phyloP scores from a whole-genome alignment of 2,888 invertebrate genomes.

The Atethmia centrago region DNA sequence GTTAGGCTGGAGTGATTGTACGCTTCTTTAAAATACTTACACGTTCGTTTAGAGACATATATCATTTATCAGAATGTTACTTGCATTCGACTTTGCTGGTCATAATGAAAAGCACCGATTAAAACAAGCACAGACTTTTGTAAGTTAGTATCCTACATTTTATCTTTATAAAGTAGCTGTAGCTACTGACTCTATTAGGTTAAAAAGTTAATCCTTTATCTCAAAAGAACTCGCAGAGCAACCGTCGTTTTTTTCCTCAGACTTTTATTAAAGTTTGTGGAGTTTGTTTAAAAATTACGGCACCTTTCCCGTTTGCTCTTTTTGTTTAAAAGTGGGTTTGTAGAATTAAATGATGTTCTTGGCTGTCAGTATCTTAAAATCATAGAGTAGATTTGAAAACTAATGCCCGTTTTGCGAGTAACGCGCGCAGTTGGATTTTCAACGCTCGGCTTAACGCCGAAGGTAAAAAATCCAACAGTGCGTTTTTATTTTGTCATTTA shows the following conservation, averaged over 20 bases:
- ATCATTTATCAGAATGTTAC: no score
- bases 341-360: not conserved
- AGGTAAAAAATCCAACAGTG: not conserved
- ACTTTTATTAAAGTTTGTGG: conserved; percentile 16
- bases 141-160: not conserved
- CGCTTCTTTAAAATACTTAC: no score
- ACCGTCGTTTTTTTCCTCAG: conserved; percentile 26
- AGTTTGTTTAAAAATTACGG: conserved; percentile 21
- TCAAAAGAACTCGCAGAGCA: conserved; percentile 11
- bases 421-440: not conserved
- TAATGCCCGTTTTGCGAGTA: not conserved
- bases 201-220: conserved; percentile 40
- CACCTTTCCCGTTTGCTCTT: conserved; percentile 2
- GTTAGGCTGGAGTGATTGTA: no score
- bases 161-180: conserved; percentile 1
- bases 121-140: no score
- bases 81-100: no score
- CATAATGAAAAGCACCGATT: no score
- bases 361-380: not conserved
- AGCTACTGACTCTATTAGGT: conserved; percentile 11
- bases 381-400: not conserved
- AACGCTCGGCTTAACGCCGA: accelerated
- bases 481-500: no score
- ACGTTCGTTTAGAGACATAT: no score
- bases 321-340: conserved; percentile 9